Evolutionary conservation across 92 coral and sea anemone species (phyloP), one percentile per base, ranked within the genome.

Genomic region (Diadumene lineata): DNA sequence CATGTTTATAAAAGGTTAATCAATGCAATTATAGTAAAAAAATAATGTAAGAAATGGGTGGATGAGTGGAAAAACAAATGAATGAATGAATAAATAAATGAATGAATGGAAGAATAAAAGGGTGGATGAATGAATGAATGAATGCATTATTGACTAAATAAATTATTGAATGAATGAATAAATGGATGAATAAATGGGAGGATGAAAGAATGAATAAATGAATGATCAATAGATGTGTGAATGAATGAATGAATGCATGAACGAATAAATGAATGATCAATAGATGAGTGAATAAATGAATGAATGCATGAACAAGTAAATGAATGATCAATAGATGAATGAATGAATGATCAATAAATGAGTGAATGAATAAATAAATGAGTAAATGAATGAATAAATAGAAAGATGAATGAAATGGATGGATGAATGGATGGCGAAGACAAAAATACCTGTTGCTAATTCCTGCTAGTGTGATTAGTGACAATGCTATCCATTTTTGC

Each of bases 401-500:
- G 1, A 55, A 24, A 13, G 13, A 38, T 38, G 48, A 38, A 38
- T 13, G 13, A 38, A 38, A 4, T 38, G 6, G 13, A 6, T 38
- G n/a, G n/a, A 4, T 38, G 48, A 38, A 38, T 4, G 48, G 6
- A 0, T 19, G 46, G 3, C 16, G 8, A 15, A 4, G 18, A 60
- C 31, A 0, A 0, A 75, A 80, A 55, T 62, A 88, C 97, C 97
- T 92, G 75, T 92, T 92, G 31, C 76, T 85, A 32, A 83, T 81
- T 18, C 97, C 97, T 70, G 91, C 97, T 30, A 92, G 30, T 23
- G 97, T 92, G 11, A 92, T 82, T 66, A 92, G 71, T 10, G 72
- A 66, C 61, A 92, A 75, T 17, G 97, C 86, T 4, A 80, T 64
- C 93, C 97, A 92, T 48, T 83, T 88, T 55, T 74, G 87, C 13